Conservation (phyloP, 2,888 invertebrate species). For the Colostygia pectinataria region DNA sequence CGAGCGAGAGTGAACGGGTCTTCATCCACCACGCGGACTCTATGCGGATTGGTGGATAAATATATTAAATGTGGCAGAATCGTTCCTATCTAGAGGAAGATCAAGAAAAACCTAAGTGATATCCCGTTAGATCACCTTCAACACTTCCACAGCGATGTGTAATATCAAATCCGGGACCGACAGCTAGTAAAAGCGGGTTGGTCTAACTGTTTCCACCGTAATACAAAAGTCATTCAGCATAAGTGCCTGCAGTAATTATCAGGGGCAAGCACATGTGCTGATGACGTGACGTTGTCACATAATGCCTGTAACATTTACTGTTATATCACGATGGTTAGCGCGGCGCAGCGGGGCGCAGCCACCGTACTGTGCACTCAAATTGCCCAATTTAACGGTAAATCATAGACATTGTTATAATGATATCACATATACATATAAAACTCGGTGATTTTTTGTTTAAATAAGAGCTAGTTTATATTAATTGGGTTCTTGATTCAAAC, state of each 20-base stretch:
- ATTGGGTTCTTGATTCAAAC: neutral
- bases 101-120: no score
- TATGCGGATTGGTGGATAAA: no score
- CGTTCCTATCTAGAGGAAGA: no score
- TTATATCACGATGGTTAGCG: conserved; percentile 62
- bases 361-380: conserved; percentile 70
- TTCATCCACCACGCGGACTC: no score
- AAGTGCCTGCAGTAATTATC: conserved; percentile 42
- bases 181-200: no score
- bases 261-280: conserved; percentile 41
- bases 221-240: conserved; percentile 2
- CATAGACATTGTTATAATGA: conserved; percentile 22
- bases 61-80: no score
- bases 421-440: conserved; percentile 9
- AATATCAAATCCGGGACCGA: no score
- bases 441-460: conserved; percentile 11
- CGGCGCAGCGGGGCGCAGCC: conserved; percentile 55
- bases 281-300: conserved; percentile 69
- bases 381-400: conserved; percentile 78
- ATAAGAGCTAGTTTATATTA: neutral
- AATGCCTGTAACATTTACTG: conserved; percentile 71
- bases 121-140: no score
- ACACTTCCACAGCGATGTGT: no score
- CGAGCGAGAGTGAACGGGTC: no score
- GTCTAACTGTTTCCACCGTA: neutral